phyloP scores from a whole-genome alignment of 1,140 invertebrate genomes.

The Gonioctena quinquepunctata region DNA sequence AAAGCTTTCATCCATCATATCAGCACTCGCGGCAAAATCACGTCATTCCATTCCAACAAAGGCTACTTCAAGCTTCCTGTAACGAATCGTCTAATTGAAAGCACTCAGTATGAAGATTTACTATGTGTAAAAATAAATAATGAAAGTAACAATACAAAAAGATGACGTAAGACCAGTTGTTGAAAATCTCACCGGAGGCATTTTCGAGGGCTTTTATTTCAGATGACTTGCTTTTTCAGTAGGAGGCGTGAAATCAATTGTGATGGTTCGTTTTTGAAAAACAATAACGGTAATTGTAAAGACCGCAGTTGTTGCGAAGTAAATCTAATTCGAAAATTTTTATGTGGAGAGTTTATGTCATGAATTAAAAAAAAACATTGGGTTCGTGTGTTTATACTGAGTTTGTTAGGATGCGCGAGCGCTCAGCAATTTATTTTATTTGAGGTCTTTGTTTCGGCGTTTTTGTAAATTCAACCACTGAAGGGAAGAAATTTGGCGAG shows the following conservation, averaged over 20 bases:
- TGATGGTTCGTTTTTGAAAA: conserved; percentile 10
- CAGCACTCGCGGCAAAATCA: neutral
- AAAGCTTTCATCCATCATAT: neutral
- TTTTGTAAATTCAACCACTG: too few species aligned
- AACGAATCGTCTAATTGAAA: conserved; percentile 14
- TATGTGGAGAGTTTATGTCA: too few species aligned
- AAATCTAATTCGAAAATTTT: too few species aligned
- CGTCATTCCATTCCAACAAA: neutral
- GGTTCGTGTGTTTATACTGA: too few species aligned
- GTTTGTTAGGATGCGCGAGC: too few species aligned
- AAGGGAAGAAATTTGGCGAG: too few species aligned
- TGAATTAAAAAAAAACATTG: too few species aligned
- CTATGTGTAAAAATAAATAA: conserved; percentile 19
- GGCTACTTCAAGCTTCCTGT: conserved; percentile 10
- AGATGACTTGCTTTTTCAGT: conserved; percentile 22
- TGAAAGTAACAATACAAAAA: conserved; percentile 19
- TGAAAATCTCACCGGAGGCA: conserved; percentile 15
- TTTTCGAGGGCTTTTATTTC: conserved; percentile 14
- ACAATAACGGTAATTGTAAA: neutral
- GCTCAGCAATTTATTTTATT: too few species aligned
- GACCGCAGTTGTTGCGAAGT: too few species aligned
- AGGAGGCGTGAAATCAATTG: conserved; percentile 18
- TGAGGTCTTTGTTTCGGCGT: too few species aligned
- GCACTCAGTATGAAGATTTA: conserved; percentile 3
- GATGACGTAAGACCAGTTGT: conserved; percentile 22